Evolutionary conservation across 2,797 vertebrate species (phyloP), one percentile per base, ranked within the genome.

Genomic region (Leptoclinus maculatus): DNA sequence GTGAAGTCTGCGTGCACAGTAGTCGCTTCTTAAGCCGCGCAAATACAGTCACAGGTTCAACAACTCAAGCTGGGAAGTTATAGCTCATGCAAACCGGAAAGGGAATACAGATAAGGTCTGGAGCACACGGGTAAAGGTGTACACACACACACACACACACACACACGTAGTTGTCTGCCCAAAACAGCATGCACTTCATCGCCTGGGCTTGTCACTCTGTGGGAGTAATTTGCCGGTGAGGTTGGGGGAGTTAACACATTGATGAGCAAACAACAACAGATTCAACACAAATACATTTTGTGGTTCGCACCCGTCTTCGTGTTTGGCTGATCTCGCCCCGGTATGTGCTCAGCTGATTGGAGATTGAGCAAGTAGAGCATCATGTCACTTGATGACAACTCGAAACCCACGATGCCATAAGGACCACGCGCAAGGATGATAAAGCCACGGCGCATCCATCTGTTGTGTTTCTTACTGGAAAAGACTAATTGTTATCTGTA

Each of bases 191-290:
- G 65, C 14, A 82, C 77, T 71, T 66, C 77, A 76, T 76, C 27
- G 27, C 80, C 65, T 4, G 69, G 74, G 73, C 65, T 72, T 32
- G 43, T 80, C 49, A 80, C 88, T 85, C 87, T 49, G 88, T 81
- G 83, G 89, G 90, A 82, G 87, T 85, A 89, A 90, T 88, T 88
- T 76, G 63, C 66, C 49, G 87, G 32, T 81, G 60, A 79, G 80
- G 80, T 74, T 74, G 90, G 86, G 83, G 78, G 85, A 78, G 92
- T 84, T 89, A 83, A 89, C 89, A 88, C 86, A 64, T 78, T 29
- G 41, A 76, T 53, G 80, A 89, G 84, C 86, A 86, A 87, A 85
- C 86, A 89, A 88, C 87, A 90, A 88, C 87, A 89, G 36, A 85
- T 77, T 79, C 75, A 76, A 69, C 85, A 27, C 64, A 86, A 89